Percentiles rank a stretch among this genome's conserved stretches.
Evolutionary conservation across 1,140 invertebrate species (phyloP).

Genomic region (Pinna nobilis): DNA sequence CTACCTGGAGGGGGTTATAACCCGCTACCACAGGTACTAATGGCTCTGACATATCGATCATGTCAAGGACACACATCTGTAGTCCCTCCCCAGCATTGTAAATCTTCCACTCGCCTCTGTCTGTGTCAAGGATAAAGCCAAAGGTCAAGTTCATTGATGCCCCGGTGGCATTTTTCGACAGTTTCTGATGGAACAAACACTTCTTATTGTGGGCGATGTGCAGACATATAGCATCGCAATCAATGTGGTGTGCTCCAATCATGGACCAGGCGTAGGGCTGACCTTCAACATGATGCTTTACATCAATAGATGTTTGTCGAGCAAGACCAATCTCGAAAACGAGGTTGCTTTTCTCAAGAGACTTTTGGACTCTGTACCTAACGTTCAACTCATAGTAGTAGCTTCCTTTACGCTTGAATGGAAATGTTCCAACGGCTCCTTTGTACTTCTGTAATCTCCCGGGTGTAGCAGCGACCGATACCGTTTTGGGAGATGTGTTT

Average conservation of each 20-base stretch:
- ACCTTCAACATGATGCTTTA: conserved; percentile 32
- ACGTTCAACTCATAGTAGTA: conserved; percentile 37
- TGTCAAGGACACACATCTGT: conserved; percentile 30
- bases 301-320: conserved; percentile 22
- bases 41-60: conserved; percentile 30
- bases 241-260: conserved; percentile 39
- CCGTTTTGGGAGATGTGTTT: conserved; percentile 12
- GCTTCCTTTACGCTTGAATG: conserved; percentile 19
- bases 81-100: conserved; percentile 14
- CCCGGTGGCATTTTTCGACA: conserved; percentile 35
- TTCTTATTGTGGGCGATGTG: conserved; percentile 37
- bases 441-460: conserved; percentile 36
- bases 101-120: conserved; percentile 23
- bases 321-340: conserved; percentile 42
- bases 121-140: conserved; percentile 39
- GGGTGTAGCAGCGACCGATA: not conserved
- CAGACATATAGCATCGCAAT: conserved; percentile 41
- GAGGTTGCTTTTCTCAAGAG: conserved; percentile 40
- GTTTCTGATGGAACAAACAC: conserved; percentile 30
- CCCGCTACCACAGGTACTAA: conserved; percentile 36
- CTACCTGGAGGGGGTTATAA: conserved; percentile 36
- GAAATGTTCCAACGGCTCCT: conserved; percentile 2
- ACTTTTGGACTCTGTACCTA: conserved; percentile 14
- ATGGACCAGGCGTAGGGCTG: conserved; percentile 38
- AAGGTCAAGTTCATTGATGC: conserved; percentile 29